These are phyloP conservation scores for Craniophora ligustri DNA, from an alignment of 2,888 invertebrate species.

Conservation along the genomic window DNA sequence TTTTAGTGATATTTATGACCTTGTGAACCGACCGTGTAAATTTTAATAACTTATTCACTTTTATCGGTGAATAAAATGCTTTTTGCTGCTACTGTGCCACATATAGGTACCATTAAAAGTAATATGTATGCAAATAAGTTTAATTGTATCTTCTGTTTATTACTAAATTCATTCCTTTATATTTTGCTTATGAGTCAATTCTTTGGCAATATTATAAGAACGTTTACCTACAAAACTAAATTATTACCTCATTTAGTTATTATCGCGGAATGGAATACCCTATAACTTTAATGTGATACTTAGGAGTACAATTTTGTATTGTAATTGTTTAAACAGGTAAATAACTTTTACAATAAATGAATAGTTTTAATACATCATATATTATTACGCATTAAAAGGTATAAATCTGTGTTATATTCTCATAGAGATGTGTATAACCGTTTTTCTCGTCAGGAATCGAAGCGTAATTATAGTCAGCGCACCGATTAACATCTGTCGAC, in stretches of 20 bases:
- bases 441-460: constrained; percentile 85
- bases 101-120: constrained; percentile 20
- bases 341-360: neutral
- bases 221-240: neutral
- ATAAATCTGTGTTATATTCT: constrained; percentile 64
- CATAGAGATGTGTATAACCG: constrained; percentile 67
- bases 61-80: constrained; percentile 34
- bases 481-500: constrained; percentile 88
- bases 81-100: constrained; percentile 20
- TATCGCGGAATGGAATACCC: too few relatives aligned
- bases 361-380: neutral
- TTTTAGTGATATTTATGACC: constrained; percentile 67
- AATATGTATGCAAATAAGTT: constrained; percentile 38
- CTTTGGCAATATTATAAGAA: constrained; percentile 17
- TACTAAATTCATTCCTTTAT: neutral
- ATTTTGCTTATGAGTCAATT: neutral
- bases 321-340: constrained; percentile 1
- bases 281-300: too few relatives aligned
- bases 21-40: constrained; percentile 60
- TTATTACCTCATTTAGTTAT: too few relatives aligned
- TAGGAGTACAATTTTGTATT: too few relatives aligned
- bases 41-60: constrained; percentile 52
- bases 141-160: constrained; percentile 6
- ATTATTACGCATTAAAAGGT: constrained; percentile 6
- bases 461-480: constrained; percentile 84